Evolutionary conservation across 1,140 invertebrate genomes (phyloP), one percentile per base, ranked within the genome.

Genomic region (Micrasema minimum): DNA sequence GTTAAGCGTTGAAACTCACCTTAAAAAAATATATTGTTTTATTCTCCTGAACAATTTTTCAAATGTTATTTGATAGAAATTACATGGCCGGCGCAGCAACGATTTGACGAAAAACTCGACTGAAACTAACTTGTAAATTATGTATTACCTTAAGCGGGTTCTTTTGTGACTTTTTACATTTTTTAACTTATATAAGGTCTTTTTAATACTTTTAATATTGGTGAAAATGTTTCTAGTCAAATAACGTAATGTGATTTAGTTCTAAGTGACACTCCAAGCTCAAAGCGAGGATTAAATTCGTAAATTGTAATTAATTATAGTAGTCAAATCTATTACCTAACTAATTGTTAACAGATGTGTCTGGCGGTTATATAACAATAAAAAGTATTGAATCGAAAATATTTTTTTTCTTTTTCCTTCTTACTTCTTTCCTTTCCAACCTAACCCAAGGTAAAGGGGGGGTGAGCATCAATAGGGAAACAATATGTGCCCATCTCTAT

Each of bases 161-260:
- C 12, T 0, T 37, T 59, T 41, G 37, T 41, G 37, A 59, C 35
- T 43, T 59, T 59, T 18, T 59, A 59, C 16, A 59, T 59, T 41
- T 61, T 41, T 51, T 12, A 61, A 61, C 18, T 22, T 61, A 41
- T 61, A 6, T 64, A 50, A 66, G 18, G 18, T 46, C 46, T 51
- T 67, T 59, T 23, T 55, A 67, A 50, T 31, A 67, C 37, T 55
- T 59, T 53, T 61, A 59, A 9, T 46, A 37, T 41, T 50, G 55
- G 48, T 69, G 66, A 45, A 31, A 31, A 61, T 69, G 66, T 59
- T 69, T 69, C 53, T 69, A 69, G 66, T 61, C 53, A 45, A 67
- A 55, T 69, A 69, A 59, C 26, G 51, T 69, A 69, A 69, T 69
- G 66, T 69, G 66, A 69, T 69, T 69, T 69, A 69, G 66, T 55